Evolutionary conservation across 2,797 vertebrate genomes (phyloP).

Genomic region (Labroides dimidiatus): DNA sequence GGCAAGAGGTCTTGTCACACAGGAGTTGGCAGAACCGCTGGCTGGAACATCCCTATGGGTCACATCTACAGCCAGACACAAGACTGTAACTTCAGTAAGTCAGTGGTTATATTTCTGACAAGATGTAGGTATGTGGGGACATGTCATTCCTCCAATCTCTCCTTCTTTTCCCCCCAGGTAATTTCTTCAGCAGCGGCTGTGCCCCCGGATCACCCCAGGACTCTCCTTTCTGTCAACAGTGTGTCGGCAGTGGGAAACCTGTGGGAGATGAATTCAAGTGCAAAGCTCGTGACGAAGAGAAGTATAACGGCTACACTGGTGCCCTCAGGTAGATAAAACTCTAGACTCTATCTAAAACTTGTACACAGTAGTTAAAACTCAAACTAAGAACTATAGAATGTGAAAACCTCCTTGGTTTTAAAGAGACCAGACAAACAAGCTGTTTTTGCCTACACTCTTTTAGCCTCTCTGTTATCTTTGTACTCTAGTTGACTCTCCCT

Average conservation of each 20-base stretch:
- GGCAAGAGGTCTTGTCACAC: conserved; percentile 92
- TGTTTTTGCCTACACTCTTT: too few species aligned
- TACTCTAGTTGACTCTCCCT: too few species aligned
- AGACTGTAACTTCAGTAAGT: conserved; percentile 88
- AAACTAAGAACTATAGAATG: too few species aligned
- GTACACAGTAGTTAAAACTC: too few species aligned
- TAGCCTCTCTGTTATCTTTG: too few species aligned
- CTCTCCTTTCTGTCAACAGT: conserved; percentile 76
- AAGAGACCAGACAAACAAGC: too few species aligned
- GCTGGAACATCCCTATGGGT: conserved; percentile 94
- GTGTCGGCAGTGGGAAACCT: conserved; percentile 60
- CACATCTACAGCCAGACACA: conserved; percentile 69
- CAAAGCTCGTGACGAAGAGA: conserved; percentile 69
- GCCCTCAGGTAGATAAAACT: conserved; percentile 80
- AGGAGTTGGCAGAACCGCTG: conserved; percentile 87
- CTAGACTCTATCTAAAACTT: too few species aligned
- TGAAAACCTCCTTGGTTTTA: too few species aligned
- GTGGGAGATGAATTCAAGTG: conserved; percentile 73
- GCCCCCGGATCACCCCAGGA: conserved; percentile 74
- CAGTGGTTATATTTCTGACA: neutral
- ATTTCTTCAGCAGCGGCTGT: conserved; percentile 79
- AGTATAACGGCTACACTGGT: conserved; percentile 81
- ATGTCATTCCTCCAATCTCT: conserved; percentile 1
- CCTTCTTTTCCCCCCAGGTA: conserved; percentile 60
- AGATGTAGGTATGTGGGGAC: neutral